Conservation (phyloP, 2,888 invertebrate genomes). For the Lottia gigantea region DNA sequence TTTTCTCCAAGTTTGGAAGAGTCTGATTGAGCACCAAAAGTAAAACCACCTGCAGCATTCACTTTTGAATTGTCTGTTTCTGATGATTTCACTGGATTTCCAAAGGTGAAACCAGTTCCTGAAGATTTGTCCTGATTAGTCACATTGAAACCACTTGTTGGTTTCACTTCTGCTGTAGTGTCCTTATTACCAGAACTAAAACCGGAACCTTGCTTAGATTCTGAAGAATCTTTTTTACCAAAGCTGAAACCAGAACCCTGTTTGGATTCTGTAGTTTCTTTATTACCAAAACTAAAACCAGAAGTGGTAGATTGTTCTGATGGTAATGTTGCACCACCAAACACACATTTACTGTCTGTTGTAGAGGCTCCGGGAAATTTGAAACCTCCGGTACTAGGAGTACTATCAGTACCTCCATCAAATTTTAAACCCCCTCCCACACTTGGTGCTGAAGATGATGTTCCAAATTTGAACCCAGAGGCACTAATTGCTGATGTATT, state of each 20-base stretch:
- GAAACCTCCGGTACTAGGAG: neutral
- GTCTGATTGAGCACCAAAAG: constrained; percentile 6
- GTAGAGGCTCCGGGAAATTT: constrained; percentile 1
- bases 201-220: neutral
- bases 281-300: constrained; percentile 3
- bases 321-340: neutral
- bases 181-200: neutral
- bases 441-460: constrained; percentile 13
- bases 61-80: too few relatives aligned
- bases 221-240: neutral
- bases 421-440: constrained; percentile 2
- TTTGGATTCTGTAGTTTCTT: neutral
- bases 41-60: neutral
- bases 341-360: neutral
- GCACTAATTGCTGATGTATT: constrained; percentile 12
- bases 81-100: too few relatives aligned
- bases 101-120: too few relatives aligned
- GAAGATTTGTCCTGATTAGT: too few relatives aligned
- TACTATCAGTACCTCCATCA: neutral
- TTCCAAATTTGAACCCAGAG: constrained; percentile 27
- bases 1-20: neutral
- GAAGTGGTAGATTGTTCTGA: neutral
- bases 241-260: neutral
- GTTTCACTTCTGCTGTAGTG: neutral
- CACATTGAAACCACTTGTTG: neutral